Evolutionary conservation across 2,797 vertebrate species (phyloP).

Genomic region (Liasis olivaceus): DNA sequence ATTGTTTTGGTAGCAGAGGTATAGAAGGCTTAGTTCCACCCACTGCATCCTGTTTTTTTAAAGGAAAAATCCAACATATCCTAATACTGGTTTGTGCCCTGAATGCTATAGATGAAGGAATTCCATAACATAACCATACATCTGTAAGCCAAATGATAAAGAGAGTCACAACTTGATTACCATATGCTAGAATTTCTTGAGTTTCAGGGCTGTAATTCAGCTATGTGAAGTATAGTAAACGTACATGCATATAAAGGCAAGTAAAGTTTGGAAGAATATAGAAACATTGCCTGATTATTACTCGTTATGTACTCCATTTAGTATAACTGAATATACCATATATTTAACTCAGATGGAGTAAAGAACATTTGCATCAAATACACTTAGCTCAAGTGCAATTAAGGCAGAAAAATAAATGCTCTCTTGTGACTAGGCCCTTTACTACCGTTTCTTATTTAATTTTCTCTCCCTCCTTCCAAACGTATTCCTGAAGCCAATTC

Average conservation of each 20-base stretch:
- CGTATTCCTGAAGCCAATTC: neutral
- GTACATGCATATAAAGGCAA: neutral
- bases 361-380: neutral
- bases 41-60: neutral
- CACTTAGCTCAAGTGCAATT: neutral
- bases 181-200: neutral
- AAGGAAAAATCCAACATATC: neutral
- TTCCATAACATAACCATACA: neutral
- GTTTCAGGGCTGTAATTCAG: neutral
- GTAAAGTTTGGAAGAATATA: neutral
- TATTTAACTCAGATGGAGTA: neutral
- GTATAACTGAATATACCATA: neutral
- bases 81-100: neutral
- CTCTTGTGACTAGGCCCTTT: neutral
- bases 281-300: neutral
- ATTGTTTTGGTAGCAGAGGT: neutral
- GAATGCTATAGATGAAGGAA: neutral
- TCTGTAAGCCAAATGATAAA: neutral
- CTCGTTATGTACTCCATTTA: neutral
- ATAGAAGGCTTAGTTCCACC: neutral
- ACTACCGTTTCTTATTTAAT: neutral
- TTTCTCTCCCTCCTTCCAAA: neutral
- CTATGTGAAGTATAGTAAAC: neutral
- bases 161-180: neutral
- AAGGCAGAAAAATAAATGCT: neutral